A percentile compares a stretch with the other conserved stretches of the same genome.
Evolutionary conservation across 1,140 invertebrate genomes (phyloP).

Genomic region (Orchesella cincta): DNA sequence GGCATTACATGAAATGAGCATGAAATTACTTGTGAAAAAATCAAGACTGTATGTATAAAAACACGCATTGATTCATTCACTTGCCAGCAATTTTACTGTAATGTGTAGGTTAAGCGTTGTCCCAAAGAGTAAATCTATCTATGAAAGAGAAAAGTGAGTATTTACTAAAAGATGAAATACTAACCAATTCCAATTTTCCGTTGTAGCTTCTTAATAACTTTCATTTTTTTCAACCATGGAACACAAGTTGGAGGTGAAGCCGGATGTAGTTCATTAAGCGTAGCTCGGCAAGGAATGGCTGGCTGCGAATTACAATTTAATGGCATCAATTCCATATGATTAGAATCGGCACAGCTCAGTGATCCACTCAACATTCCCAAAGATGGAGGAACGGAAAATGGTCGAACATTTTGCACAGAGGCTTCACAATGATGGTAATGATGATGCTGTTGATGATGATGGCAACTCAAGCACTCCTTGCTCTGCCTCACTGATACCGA

Average conservation of each 20-base stretch:
- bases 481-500: conserved; percentile 8
- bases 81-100: too few relatives aligned
- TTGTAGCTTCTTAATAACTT: conserved; percentile 43
- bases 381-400: conserved; percentile 15
- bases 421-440: background rate
- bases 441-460: background rate
- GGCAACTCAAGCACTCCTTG: background rate
- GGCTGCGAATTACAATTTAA: background rate
- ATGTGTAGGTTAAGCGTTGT: too few relatives aligned
- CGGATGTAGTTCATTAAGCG: background rate
- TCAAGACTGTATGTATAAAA: too few relatives aligned
- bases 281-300: conserved; percentile 6
- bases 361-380: conserved; percentile 1
- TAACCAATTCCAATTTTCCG: conserved; percentile 37
- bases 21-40: too few relatives aligned
- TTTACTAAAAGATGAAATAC: background rate
- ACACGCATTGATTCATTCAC: too few relatives aligned
- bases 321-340: conserved; percentile 21
- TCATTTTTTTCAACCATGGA: conserved; percentile 42
- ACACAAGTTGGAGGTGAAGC: conserved; percentile 37
- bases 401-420: conserved; percentile 7
- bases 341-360: background rate
- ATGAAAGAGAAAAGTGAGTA: too few relatives aligned
- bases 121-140: too few relatives aligned
- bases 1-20: too few relatives aligned